A percentile compares a stretch with the other conserved stretches of the same genome.
phyloP scores from a whole-genome alignment of 2,797 vertebrate species.

The Syndactyla subalaris region DNA sequence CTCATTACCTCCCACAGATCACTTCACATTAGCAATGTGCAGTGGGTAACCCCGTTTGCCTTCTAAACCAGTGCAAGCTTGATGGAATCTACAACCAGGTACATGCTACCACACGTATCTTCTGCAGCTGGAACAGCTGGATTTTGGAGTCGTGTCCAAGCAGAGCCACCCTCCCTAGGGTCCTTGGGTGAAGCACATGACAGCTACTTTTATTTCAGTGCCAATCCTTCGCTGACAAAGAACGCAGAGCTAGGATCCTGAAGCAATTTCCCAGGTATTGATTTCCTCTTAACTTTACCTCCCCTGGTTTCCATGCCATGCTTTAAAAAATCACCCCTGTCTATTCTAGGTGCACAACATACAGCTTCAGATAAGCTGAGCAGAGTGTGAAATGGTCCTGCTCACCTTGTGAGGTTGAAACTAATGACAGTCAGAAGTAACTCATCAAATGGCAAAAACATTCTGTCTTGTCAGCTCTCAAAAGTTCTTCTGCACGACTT shows the following conservation, averaged over 20 bases:
- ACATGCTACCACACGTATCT: neutral
- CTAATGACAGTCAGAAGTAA: neutral
- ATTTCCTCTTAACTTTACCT: slow-evolving; percentile 20
- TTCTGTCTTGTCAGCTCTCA: neutral
- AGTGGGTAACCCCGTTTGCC: neutral
- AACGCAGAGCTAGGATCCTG: neutral
- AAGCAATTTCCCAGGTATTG: slow-evolving; percentile 13
- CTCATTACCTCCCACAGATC: neutral
- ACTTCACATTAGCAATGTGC: accelerated
- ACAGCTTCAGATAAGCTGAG: neutral
- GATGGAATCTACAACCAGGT: neutral
- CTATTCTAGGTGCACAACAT: neutral
- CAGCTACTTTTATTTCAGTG: neutral
- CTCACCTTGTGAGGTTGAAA: neutral
- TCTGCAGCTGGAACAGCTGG: neutral
- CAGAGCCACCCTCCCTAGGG: neutral
- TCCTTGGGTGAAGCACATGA: neutral
- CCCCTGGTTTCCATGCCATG: neutral
- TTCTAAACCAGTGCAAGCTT: neutral
- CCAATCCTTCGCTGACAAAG: neutral
- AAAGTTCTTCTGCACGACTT: neutral
- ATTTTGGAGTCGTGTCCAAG: neutral
- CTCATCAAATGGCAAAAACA: neutral
- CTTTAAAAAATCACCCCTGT: neutral
- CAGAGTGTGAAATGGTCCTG: neutral